Base-by-base conservation (phyloP, 2,797 vertebrate genomes). In the Sebastes variabilis region DNA sequence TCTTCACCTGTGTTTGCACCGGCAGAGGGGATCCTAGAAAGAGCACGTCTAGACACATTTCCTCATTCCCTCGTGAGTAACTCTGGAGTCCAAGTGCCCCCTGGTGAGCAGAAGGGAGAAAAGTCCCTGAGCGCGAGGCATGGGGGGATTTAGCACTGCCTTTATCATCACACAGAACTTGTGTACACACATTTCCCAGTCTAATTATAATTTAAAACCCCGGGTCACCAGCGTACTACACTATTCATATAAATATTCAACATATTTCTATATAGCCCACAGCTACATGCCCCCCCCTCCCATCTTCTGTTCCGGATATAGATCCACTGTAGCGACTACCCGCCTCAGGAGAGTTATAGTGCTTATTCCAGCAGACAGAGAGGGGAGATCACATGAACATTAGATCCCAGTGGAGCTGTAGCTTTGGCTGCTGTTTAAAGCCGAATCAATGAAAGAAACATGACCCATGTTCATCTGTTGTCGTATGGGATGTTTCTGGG, bases 381-480 rank as follows among this genome's bases (percentile, higher is more conserved):
- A 36, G 18, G 78, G 59, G 73, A 86, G 87, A 92, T 93, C 92
- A 89, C 89, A 93, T 93, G 92, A 86, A 87, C 77, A 89, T 87
- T 87, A 80, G 76, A 67, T 93, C 93, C 93, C 93, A 75, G 82
- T 1, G 89, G 94, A 90, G 90, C 85, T 86, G 88, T 89, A 93
- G 90, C 91, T 92, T 92, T 89, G 89, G 92, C 92, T 93, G 87
- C 85, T 91, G 89, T 93, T 92, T 93, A 93, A 92, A 92, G 90
- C 86, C 84, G 30, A 88, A 94, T 95, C 93, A 89, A 95, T 95
- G 88, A 94, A 83, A 88, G 94, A 91, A 94, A 95, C 90, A 90
- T 64, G 90, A 95, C 81, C 91, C 85, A 4, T 22, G 80, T 86
- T 86, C 84, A 59, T 92, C 91, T 90, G 91, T 68, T 77, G 81